Evolutionary conservation across 2,113 vertebrate genomes (phyloP).

Genomic region (Cyanocitta stelleri): DNA sequence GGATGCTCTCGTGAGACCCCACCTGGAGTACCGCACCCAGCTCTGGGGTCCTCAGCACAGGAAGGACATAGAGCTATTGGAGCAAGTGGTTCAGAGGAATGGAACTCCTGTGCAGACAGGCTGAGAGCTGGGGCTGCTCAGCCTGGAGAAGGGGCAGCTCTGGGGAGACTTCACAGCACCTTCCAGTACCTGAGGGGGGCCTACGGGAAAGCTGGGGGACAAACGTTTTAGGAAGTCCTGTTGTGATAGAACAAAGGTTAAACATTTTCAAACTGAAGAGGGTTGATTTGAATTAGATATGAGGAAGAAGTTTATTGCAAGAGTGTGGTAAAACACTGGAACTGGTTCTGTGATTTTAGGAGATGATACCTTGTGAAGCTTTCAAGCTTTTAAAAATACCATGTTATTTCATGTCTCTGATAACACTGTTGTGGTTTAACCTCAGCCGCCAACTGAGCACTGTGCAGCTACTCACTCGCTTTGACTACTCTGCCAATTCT

Average conservation of each 20-base stretch:
- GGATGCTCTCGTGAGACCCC: not conserved
- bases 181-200: not conserved
- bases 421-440: not conserved
- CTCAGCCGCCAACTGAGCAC: not conserved
- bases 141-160: not conserved
- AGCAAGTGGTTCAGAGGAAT: not conserved
- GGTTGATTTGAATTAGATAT: not conserved
- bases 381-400: not conserved
- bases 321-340: not conserved
- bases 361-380: not conserved
- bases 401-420: not conserved
- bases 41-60: not conserved
- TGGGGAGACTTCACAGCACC: not conserved
- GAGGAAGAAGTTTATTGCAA: not conserved
- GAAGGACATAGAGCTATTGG: not conserved
- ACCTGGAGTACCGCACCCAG: not conserved
- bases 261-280: not conserved
- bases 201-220: not conserved
- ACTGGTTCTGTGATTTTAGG: not conserved
- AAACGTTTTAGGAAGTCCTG: not conserved
- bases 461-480: rapidly evolving
- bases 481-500: not conserved
- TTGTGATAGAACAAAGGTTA: not conserved
- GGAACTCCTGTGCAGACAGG: not conserved
- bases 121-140: not conserved